These are phyloP conservation scores for Carettochelys insculpta DNA, from an alignment of 2,113 vertebrate species.

Conservation along the genomic window DNA sequence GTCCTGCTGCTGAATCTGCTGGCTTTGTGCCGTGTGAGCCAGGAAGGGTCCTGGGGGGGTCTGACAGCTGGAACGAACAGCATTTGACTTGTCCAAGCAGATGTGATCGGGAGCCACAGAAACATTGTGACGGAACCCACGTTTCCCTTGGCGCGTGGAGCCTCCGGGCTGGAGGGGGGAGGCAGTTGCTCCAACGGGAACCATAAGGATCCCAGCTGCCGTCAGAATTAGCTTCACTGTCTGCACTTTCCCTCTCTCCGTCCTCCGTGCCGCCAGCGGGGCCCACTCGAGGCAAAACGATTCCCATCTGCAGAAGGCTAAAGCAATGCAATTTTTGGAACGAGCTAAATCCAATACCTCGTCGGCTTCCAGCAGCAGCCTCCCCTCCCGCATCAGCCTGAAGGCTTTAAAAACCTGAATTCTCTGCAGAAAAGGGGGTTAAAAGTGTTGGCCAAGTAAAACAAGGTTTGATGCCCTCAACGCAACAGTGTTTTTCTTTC, in stretches of 20 bases:
- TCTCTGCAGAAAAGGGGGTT: background rate
- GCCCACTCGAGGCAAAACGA: background rate
- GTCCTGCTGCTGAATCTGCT: background rate
- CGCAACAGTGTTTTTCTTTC: background rate
- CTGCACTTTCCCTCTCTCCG: background rate
- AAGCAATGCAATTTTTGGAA: background rate
- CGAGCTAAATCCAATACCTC: background rate
- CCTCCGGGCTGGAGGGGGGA: background rate
- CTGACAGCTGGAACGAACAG: background rate
- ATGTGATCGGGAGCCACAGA: background rate
- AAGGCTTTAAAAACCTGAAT: background rate
- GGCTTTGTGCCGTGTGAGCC: background rate
- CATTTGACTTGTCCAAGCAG: background rate
- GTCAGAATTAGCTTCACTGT: background rate
- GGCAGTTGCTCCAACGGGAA: background rate
- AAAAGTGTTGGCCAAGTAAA: background rate
- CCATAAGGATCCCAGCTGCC: background rate
- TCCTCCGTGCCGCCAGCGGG: background rate
- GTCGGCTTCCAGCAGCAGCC: background rate
- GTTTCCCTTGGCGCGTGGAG: background rate
- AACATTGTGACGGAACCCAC: background rate
- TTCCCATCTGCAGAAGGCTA: background rate
- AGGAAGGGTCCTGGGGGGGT: background rate
- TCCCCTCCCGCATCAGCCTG: background rate
- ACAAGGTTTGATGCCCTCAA: background rate